A percentile compares a stretch with the other conserved stretches of the same genome.
Conservation (phyloP, 2,888 invertebrate species). For the Tuberolachnus salignus region DNA sequence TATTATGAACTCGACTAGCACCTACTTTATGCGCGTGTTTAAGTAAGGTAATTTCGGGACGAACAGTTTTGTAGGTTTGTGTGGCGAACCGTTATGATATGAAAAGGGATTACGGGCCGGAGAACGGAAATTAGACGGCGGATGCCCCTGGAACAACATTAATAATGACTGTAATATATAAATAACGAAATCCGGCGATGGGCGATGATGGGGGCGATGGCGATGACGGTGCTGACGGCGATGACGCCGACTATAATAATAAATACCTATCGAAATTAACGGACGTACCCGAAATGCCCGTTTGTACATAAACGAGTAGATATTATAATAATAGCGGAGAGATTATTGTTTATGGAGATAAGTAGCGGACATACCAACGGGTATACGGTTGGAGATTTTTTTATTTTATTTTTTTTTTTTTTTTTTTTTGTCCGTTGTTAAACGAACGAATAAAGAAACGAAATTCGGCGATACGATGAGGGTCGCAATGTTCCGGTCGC, state of each 20-base stretch:
- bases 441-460: too few species aligned
- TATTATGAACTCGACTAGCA: neutral
- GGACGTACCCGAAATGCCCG: too few species aligned
- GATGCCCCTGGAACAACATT: neutral
- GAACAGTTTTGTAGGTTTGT: neutral
- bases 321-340: too few species aligned
- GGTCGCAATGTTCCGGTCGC: neutral
- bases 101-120: neutral
- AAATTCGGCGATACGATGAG: too few species aligned
- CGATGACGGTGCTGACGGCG: neutral
- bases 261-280: neutral
- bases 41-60: slow-evolving; percentile 13
- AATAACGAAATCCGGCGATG: too few species aligned
- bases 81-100: neutral
- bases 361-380: too few species aligned
- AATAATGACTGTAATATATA: neutral
- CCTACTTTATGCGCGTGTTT: neutral
- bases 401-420: too few species aligned
- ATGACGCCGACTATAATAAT: neutral
- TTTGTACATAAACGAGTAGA: neutral
- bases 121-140: slow-evolving; percentile 15
- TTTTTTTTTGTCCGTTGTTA: too few species aligned
- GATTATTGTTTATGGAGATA: too few species aligned
- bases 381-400: too few species aligned
- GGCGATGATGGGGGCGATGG: too few species aligned